phyloP scores from a whole-genome alignment of 1,140 invertebrate species.

The Drosophila subobscura region DNA sequence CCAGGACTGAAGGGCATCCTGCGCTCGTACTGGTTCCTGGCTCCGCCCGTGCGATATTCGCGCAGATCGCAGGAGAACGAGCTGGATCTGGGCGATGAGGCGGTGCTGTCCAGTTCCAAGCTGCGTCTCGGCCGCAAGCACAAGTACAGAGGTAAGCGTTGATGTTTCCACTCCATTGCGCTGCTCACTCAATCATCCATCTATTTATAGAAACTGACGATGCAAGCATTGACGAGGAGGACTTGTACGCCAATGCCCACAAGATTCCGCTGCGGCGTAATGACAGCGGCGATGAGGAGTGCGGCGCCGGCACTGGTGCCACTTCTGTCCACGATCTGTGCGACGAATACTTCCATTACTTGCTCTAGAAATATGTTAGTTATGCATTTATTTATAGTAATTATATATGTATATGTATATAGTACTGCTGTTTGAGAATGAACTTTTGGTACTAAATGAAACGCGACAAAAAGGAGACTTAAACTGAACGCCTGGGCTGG shows the following conservation, averaged over 20 bases:
- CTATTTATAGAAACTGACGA: slow-evolving; percentile 50
- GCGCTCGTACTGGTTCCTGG: slow-evolving; percentile 74
- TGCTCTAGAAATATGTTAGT: slow-evolving; percentile 40
- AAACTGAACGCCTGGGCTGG: neutral
- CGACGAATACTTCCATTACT: slow-evolving; percentile 79
- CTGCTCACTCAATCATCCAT: neutral
- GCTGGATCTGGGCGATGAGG: slow-evolving; percentile 73
- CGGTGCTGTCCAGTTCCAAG: slow-evolving; percentile 66
- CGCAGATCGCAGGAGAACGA: slow-evolving; percentile 51
- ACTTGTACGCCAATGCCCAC: slow-evolving; percentile 78
- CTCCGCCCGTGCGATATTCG: slow-evolving; percentile 70
- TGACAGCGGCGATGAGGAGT: slow-evolving; percentile 66
- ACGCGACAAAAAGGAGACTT: slow-evolving; percentile 18
- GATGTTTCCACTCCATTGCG: neutral
- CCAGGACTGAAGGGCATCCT: slow-evolving; percentile 70
- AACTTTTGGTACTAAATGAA: no score
- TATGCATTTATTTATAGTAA: neutral
- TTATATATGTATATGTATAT: slow-evolving; percentile 1
- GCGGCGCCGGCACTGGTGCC: neutral
- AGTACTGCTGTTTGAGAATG: slow-evolving; percentile 15
- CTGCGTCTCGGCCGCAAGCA: slow-evolving; percentile 64
- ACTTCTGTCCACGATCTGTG: slow-evolving; percentile 64
- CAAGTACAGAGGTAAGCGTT: slow-evolving; percentile 67
- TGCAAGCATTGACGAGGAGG: slow-evolving; percentile 66
- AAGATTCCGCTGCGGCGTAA: slow-evolving; percentile 65